Percentiles rank a stretch among this genome's conserved stretches.
Evolutionary conservation across 2,888 invertebrate genomes (phyloP).

Genomic region (Ochropleura plecta): DNA sequence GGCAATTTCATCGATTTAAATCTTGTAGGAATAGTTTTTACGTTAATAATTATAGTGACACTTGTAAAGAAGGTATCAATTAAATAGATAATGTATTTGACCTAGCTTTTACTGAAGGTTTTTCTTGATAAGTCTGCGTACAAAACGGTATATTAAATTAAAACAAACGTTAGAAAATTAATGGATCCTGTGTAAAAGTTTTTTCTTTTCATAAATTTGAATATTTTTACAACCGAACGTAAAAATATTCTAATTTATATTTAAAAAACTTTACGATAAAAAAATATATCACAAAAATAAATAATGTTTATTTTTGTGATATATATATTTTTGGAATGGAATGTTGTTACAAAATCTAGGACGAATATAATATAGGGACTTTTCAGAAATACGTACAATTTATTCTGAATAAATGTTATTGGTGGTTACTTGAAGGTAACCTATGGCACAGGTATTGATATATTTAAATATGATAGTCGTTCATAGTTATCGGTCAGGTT

Average conservation of each 20-base stretch:
- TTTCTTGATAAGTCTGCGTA: background rate
- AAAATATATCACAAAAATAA: background rate
- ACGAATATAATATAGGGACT: slow-evolving; percentile 8
- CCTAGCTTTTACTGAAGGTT: background rate
- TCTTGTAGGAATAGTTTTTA: slow-evolving; percentile 7
- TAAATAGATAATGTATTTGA: background rate
- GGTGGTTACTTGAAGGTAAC: background rate
- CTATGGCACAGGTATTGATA: background rate
- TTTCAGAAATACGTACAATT: background rate
- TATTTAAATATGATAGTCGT: background rate
- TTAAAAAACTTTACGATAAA: background rate
- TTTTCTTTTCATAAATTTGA: no score
- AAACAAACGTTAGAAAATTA: background rate
- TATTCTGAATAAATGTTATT: slow-evolving; percentile 1
- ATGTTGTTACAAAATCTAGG: slow-evolving; percentile 9
- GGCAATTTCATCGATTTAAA: background rate
- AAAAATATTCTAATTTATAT: no score
- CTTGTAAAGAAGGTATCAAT: slow-evolving; percentile 23
- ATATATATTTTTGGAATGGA: no score
- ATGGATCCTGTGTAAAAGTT: background rate
- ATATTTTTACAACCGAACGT: no score
- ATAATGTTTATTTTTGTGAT: no score
- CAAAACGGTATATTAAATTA: background rate
- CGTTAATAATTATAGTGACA: slow-evolving; percentile 2
- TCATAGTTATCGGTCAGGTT: background rate